Evolutionary conservation across 1,140 invertebrate genomes (phyloP).

Genomic region (Drosophila lacteicornis): DNA sequence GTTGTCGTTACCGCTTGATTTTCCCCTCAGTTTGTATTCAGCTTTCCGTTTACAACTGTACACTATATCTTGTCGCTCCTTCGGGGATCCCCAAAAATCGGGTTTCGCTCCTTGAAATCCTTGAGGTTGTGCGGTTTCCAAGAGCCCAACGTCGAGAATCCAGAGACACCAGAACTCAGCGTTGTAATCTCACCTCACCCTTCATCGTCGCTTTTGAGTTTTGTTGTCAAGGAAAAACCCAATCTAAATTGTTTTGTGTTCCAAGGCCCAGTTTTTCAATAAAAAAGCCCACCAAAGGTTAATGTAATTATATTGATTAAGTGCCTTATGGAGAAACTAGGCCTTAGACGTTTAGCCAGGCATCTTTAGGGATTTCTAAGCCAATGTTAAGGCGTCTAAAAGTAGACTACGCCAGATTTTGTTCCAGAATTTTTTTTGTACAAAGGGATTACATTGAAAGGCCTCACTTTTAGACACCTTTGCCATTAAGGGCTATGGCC

Average conservation of each 20-base stretch:
- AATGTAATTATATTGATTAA: too few species aligned
- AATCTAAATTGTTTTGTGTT: not conserved
- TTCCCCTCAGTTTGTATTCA: conserved; percentile 24
- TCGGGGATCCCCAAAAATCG: conserved; percentile 6
- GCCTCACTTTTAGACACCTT: conserved; percentile 1
- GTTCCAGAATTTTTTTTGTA: not conserved
- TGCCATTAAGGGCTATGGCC: not conserved
- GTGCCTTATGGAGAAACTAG: not conserved
- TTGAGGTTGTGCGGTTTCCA: conserved; percentile 41
- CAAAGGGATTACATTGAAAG: not conserved
- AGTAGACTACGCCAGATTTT: not conserved
- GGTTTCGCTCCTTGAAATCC: conserved; percentile 13
- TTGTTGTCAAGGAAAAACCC: not conserved
- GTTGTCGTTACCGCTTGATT: conserved; percentile 32
- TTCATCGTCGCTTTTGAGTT: conserved; percentile 35
- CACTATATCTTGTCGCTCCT: conserved; percentile 42
- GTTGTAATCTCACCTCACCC: conserved; percentile 41
- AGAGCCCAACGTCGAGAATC: conserved; percentile 61
- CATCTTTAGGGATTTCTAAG: not conserved
- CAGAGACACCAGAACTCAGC: conserved; percentile 22
- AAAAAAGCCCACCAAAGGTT: too few species aligned
- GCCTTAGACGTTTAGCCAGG: not conserved
- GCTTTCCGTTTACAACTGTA: conserved; percentile 36
- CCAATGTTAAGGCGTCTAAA: not conserved
- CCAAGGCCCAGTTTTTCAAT: not conserved